phyloP scores from a whole-genome alignment of 2,888 invertebrate species.

The Gonocerus acuteangulatus region DNA sequence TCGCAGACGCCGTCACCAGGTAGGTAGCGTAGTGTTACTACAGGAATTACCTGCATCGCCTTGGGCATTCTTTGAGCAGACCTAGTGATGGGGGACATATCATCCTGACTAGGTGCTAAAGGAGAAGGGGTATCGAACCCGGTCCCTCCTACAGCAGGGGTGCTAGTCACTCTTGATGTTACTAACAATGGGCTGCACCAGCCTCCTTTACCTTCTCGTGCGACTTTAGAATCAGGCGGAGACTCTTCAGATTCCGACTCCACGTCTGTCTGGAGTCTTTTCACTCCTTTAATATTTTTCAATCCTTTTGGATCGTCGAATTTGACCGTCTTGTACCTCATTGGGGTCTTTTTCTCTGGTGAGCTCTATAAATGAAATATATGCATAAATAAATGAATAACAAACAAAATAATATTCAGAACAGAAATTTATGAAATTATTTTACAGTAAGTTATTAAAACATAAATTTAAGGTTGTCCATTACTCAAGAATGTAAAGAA shows the following conservation, averaged over 20 bases:
- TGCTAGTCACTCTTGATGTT: constrained; percentile 31
- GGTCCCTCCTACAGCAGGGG: constrained; percentile 31
- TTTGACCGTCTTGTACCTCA: constrained; percentile 3
- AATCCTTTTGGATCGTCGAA: not conserved
- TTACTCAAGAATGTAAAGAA: too few relatives aligned
- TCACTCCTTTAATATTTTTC: not conserved
- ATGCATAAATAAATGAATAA: not conserved
- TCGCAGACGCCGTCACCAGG: not conserved
- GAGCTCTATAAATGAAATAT: constrained; percentile 11
- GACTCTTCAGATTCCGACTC: constrained; percentile 12
- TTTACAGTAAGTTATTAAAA: too few relatives aligned
- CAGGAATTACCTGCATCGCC: constrained; percentile 74
- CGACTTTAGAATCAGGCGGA: constrained; percentile 15
- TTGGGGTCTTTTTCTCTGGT: constrained; percentile 14
- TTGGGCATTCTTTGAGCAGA: constrained; percentile 78
- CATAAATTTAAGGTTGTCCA: too few relatives aligned
- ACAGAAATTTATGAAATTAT: too few relatives aligned
- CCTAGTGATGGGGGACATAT: constrained; percentile 79
- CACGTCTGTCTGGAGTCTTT: constrained; percentile 1
- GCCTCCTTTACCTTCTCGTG: constrained; percentile 6
- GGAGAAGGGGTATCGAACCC: constrained; percentile 29
- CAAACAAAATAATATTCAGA: not conserved
- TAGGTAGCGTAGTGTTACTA: not conserved
- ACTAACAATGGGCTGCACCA: constrained; percentile 1
- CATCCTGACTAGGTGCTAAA: constrained; percentile 27